Evolutionary conservation across 2,888 invertebrate species (phyloP).

Genomic region (Stenotaenia linearis): DNA sequence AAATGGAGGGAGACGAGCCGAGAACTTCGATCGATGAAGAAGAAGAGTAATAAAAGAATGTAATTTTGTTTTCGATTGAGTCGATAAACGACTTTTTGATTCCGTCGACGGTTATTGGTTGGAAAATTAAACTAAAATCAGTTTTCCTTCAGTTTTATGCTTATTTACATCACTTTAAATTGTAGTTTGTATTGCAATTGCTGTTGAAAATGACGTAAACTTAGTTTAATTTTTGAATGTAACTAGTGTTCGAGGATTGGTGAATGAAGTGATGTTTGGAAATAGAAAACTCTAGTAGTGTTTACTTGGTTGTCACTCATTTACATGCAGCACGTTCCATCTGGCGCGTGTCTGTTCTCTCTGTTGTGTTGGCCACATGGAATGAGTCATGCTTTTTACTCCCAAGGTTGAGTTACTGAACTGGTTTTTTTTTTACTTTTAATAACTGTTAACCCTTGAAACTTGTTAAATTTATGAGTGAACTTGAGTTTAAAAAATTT

Average conservation of each 20-base stretch:
- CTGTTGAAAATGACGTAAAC: too few relatives aligned
- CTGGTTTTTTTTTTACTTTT: neutral
- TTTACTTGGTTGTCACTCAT: neutral
- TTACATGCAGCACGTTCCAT: neutral
- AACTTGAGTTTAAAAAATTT: neutral
- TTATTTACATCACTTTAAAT: too few relatives aligned
- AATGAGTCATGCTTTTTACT: neutral
- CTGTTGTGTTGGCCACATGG: neutral
- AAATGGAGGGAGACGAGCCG: too few relatives aligned
- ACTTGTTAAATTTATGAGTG: too few relatives aligned
- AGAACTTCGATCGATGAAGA: too few relatives aligned
- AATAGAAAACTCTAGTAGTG: too few relatives aligned
- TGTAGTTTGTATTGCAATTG: too few relatives aligned
- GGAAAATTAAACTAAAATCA: too few relatives aligned
- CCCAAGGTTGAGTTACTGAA: neutral
- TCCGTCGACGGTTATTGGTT: neutral
- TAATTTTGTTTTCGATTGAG: neutral
- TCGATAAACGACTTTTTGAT: neutral
- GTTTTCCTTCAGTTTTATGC: too few relatives aligned
- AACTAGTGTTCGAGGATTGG: neutral
- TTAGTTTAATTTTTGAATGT: neutral
- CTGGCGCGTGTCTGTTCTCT: slow-evolving; percentile 9
- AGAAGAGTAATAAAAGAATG: neutral
- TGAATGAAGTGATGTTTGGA: too few relatives aligned
- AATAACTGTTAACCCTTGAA: neutral